These are phyloP conservation scores for Drosophila diplacantha DNA, from an alignment of 2,888 invertebrate genomes.

Conservation along the genomic window DNA sequence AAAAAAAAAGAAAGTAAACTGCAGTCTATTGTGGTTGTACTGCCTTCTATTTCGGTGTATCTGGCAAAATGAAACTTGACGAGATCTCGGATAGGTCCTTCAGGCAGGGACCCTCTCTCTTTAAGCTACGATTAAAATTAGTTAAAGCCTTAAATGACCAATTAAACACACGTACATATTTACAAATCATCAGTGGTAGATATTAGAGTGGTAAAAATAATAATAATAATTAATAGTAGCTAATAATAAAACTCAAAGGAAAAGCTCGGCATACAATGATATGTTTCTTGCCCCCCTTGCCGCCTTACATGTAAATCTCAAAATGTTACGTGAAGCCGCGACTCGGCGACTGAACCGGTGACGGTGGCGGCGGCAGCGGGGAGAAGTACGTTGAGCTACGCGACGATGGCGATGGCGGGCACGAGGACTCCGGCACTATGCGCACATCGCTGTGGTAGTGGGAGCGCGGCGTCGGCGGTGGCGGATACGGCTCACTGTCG, in stretches of 20 bases:
- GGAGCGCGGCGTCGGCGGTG: conserved; percentile 86
- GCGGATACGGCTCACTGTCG: conserved; percentile 85
- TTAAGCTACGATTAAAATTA: conserved; percentile 50
- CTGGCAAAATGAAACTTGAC: conserved; percentile 63
- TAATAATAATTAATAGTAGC: conserved; percentile 11
- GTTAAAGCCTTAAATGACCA: conserved; percentile 51
- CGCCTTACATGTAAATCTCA: conserved; percentile 75
- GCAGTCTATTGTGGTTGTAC: conserved; percentile 59
- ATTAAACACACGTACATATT: conserved; percentile 45
- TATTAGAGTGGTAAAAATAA: conserved; percentile 31
- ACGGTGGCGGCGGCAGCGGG: conserved; percentile 91
- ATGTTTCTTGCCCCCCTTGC: conserved; percentile 5
- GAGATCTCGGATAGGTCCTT: conserved; percentile 52
- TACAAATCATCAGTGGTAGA: conserved; percentile 45
- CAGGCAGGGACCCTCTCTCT: conserved; percentile 31
- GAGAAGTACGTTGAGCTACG: conserved; percentile 88
- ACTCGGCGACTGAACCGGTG: conserved; percentile 84
- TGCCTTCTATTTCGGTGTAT: conserved; percentile 45
- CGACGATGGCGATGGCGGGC: conserved; percentile 84
- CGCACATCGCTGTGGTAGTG: conserved; percentile 85
- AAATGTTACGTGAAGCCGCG: conserved; percentile 79
- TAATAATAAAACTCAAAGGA: conserved; percentile 10
- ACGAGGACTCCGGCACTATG: conserved; percentile 81
- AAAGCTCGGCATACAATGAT: conserved; percentile 16
- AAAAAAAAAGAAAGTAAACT: conserved; percentile 27